These are phyloP conservation scores for Litoditis marina DNA, from an alignment of 2,888 invertebrate species.

Conservation along the genomic window DNA sequence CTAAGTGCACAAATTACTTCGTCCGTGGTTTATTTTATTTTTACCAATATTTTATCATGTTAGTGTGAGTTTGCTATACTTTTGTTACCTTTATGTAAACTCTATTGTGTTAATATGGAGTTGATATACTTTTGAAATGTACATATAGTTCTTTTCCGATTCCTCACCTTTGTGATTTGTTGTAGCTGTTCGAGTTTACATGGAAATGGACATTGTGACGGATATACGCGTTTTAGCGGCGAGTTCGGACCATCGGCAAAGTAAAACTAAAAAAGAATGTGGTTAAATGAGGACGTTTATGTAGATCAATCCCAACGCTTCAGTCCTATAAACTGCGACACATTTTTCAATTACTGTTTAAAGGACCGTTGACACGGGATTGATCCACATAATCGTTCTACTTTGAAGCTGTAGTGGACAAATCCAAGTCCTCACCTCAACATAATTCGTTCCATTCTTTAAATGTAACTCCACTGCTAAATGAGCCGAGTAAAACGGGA, in stretches of 20 bases:
- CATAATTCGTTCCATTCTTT: constrained; percentile 7
- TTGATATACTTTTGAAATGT: neutral
- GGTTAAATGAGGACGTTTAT: no score
- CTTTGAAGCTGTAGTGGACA: neutral
- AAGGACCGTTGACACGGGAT: no score
- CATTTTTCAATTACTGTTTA: neutral
- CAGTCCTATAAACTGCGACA: no score
- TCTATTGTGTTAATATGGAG: constrained; percentile 4
- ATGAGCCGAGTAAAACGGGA: constrained; percentile 32
- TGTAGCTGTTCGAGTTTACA: constrained; percentile 25
- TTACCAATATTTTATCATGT: no score
- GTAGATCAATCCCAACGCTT: no score
- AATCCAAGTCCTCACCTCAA: constrained; percentile 16
- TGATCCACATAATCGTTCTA: no score
- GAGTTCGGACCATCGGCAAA: constrained; percentile 22
- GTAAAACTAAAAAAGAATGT: constrained; percentile 34
- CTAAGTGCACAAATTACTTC: no score
- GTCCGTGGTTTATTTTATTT: no score
- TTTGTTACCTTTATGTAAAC: neutral
- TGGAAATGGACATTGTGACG: constrained; percentile 17
- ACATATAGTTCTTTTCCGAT: neutral
- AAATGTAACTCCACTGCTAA: constrained; percentile 34
- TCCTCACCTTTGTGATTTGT: constrained; percentile 13
- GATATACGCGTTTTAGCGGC: constrained; percentile 11
- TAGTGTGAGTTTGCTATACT: no score